Base-by-base conservation (phyloP, 2,888 invertebrate species). In the Pedicia rivosa region DNA sequence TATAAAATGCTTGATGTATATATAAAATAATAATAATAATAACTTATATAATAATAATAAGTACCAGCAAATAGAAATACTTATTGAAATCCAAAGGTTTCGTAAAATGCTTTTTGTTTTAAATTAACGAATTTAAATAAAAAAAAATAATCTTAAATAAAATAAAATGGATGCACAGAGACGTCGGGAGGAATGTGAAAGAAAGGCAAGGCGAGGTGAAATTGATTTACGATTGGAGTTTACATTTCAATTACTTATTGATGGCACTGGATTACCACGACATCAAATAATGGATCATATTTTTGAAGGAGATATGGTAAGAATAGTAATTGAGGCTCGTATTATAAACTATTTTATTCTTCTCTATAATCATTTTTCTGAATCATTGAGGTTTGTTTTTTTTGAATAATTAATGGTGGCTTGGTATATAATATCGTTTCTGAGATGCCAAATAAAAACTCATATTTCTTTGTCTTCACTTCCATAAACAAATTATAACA, bases 181-280 rank as follows among this genome's bases (percentile, higher is more conserved):
- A 46, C 68, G 86, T 42, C 70, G 86, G 42, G 86, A 87, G 74
- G 86, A 87, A 83, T 86, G 86, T 76, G 86, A 87, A 66, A 72
- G 86, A 48, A 86, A 86, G 54, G 86, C 86, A 10, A 70, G 88
- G 39, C 68, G 88, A 40, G 88, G 87, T 64, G 88, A 88, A 59
- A 88, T 88, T 81, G 88, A 88, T 63, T 86, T 87, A 51, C 70
- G 88, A 42, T 62, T 88, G 68, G 88, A 88, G 65, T 88, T 86
- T 63, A 78, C 84, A 40, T 87, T 88, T 63, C 87, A 88, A 55
- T 70, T 87, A 35, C 67, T 88, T 45, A 81, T 86, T 55, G 86
- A 87, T 50, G 82, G 79, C 36, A 86, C 86, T 0, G 78, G 78
- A 12, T 62, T 88, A 35, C 74, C 80, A 0, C 63, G 87, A 20